Evolutionary conservation across 2,113 vertebrate genomes (phyloP), one percentile per base, ranked within the genome.

Genomic region (Salvelinus fontinalis): DNA sequence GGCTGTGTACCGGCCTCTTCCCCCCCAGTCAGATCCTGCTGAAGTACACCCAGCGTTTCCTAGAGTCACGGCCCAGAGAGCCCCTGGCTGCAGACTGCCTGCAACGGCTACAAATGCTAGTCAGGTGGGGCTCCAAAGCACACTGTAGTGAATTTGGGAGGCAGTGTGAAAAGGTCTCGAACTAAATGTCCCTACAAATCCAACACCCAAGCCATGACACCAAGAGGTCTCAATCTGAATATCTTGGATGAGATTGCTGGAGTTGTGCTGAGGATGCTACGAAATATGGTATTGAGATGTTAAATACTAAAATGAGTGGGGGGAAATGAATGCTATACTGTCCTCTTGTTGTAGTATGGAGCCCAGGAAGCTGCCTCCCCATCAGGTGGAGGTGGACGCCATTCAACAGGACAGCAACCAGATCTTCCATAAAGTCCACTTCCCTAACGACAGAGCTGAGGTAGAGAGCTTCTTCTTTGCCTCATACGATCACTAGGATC

Each of bases 1-100:
- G 97, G 97, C 91, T 99, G 67, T 98, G 96, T 75, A 91, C 94
- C 0, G 97, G 97, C 59, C 92, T 98, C 80, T 99, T 98, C 79
- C 90, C 95, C 0, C 97, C 97, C 0, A 88, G 95, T 79, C 92
- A 76, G 7, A 79, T 20, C 0, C 89, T 99, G 84, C 82, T 95
- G 73, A 92, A 69, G 72, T 93, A 97, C 0, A 74, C 92, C 27
- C 92, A 92, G 85, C 95, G 94, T 77, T 99, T 98, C 87, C 89
- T 97, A 22, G 94, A 98, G 89, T 94, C 95, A 0, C 93, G 93
- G 44, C 93, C 88, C 79, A 93, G 87, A 81, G 93, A 95, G 71
- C 83, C 70, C 0, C 87, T 98, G 84, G 90, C 96, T n/a, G 77
- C 72, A 0, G 92, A 83, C 31, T 97, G 96, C 80, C 90, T 94